Conservation (phyloP, 2,113 vertebrate species). For the Amphilophus citrinellus region DNA sequence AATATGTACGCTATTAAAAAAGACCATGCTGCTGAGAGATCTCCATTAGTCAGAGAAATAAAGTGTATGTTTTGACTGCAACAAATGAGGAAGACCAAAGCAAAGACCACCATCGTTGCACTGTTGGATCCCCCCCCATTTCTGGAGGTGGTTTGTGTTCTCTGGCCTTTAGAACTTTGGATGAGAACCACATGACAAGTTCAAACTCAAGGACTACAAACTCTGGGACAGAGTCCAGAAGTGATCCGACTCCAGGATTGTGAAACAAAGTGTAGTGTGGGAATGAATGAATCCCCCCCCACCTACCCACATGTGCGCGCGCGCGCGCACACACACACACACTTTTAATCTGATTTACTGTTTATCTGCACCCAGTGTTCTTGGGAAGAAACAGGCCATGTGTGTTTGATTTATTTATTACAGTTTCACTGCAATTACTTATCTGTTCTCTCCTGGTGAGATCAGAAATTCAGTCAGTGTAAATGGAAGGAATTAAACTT, state of each 20-base stretch:
- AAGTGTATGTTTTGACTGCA: background rate
- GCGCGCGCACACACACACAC: background rate
- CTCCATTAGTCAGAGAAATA: slow-evolving; percentile 5
- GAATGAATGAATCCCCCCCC: background rate
- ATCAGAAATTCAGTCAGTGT: background rate
- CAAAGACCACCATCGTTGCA: background rate
- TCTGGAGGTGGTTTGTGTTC: slow-evolving; percentile 5
- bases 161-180: background rate
- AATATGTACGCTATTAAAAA: background rate
- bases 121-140: background rate
- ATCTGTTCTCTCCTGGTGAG: background rate
- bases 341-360: background rate
- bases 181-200: slow-evolving; percentile 37
- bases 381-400: background rate
- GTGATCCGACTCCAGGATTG: slow-evolving; percentile 19
- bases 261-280: slow-evolving; percentile 4
- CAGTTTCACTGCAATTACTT: background rate
- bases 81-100: background rate
- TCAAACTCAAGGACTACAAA: background rate
- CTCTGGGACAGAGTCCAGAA: slow-evolving; percentile 24
- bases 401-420: background rate
- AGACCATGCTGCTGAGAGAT: background rate
- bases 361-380: background rate
- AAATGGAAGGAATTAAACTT: background rate
- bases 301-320: background rate